Evolutionary conservation across 1,140 invertebrate species (phyloP).

Genomic region (Conus ventricosus): DNA sequence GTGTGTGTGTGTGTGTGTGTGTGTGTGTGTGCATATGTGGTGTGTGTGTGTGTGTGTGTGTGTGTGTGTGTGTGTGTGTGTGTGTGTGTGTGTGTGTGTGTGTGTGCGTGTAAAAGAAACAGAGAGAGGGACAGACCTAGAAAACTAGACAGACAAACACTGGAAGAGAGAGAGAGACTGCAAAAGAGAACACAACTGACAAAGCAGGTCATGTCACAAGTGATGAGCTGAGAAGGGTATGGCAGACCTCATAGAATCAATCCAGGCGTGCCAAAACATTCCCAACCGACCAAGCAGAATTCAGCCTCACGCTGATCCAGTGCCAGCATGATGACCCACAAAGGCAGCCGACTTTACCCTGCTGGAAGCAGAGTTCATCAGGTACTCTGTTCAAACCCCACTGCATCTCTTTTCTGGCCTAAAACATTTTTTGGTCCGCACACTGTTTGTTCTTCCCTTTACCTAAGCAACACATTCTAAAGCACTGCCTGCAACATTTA

Average conservation of each 20-base stretch:
- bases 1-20: neutral
- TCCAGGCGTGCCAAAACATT: neutral
- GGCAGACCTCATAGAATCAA: neutral
- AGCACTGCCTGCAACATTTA: no score
- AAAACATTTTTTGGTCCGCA: no score
- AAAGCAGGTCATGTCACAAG: neutral
- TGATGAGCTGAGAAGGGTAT: neutral
- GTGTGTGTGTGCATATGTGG: neutral
- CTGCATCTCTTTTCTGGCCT: neutral
- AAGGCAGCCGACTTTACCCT: neutral
- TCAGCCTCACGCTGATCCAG: neutral
- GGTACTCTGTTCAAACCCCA: neutral
- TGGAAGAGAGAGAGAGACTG: conserved; percentile 15
- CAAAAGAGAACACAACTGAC: neutral
- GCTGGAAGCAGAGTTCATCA: neutral
- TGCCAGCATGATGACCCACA: neutral
- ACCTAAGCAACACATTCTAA: no score
- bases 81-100: no score
- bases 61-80: no score
- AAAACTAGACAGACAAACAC: neutral
- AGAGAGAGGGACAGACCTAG: neutral
- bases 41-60: neutral
- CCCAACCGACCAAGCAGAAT: neutral
- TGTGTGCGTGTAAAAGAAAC: no score
- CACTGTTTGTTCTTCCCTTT: no score